A percentile compares a stretch with the other conserved stretches of the same genome.
phyloP scores from a whole-genome alignment of 1,140 invertebrate genomes.

The Pseudomyrmex pallidus region DNA sequence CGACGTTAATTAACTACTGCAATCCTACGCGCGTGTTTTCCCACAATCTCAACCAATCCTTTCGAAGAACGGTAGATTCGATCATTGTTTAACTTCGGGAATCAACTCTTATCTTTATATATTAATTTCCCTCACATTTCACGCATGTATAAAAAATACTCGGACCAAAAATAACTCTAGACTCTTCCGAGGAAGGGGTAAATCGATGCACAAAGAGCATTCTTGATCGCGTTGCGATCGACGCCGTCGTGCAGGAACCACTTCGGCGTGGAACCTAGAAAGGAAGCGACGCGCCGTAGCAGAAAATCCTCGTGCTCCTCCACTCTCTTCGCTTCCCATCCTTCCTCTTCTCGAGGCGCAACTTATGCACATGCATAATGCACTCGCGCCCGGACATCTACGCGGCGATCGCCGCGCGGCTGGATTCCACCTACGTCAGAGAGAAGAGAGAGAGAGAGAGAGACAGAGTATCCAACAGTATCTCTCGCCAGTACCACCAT shows the following conservation, averaged over 20 bases:
- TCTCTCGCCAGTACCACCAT: constrained; percentile 12
- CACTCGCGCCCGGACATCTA: constrained; percentile 25
- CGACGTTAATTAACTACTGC: background rate
- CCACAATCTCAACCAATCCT: background rate
- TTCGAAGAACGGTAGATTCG: background rate
- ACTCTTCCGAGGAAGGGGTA: background rate
- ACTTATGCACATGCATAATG: constrained; percentile 51
- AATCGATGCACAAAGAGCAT: constrained; percentile 29
- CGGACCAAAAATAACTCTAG: background rate
- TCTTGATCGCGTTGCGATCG: constrained; percentile 17
- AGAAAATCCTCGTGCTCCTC: constrained; percentile 9
- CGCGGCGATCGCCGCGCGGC: constrained; percentile 23
- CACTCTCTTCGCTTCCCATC: background rate
- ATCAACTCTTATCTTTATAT: too few relatives aligned
- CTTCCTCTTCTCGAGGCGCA: constrained; percentile 1
- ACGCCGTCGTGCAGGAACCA: background rate
- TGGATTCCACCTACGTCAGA: constrained; percentile 46
- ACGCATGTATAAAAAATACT: background rate
- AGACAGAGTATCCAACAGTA: background rate
- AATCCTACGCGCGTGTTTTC: constrained; percentile 2
- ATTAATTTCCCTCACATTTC: too few relatives aligned
- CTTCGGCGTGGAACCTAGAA: constrained; percentile 19
- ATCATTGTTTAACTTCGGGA: background rate
- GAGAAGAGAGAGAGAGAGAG: background rate
- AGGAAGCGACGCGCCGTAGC: constrained; percentile 13